Evolutionary conservation across 2,888 invertebrate species (phyloP).

Genomic region (Eristalis pertinax): DNA sequence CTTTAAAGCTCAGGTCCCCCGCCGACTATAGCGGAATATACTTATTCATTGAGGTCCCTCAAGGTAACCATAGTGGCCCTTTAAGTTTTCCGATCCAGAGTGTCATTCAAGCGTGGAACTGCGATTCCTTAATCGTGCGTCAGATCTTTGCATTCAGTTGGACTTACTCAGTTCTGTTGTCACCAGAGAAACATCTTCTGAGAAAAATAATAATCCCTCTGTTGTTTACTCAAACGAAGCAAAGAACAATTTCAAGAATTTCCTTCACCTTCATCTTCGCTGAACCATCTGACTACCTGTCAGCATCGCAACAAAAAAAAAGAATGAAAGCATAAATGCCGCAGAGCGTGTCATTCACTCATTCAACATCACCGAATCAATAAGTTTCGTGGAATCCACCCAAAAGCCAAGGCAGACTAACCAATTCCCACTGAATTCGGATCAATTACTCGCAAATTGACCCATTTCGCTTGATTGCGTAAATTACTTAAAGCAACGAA

Average conservation of each 20-base stretch:
- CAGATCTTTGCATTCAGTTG: too few species aligned
- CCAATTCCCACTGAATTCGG: conserved; percentile 13
- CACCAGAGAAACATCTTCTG: too few species aligned
- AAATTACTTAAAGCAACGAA: conserved; percentile 39
- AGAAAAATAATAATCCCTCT: not conserved
- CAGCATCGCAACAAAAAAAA: not conserved
- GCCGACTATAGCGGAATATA: too few species aligned
- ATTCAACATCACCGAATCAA: not conserved
- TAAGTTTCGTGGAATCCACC: not conserved
- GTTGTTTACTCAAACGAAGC: not conserved
- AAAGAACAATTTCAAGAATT: not conserved
- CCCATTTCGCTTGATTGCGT: conserved; percentile 46
- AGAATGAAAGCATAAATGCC: not conserved
- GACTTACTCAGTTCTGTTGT: too few species aligned
- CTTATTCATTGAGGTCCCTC: too few species aligned
- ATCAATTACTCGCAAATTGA: conserved; percentile 44
- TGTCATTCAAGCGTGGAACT: too few species aligned
- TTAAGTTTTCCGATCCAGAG: too few species aligned
- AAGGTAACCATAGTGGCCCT: too few species aligned
- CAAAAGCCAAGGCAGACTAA: not conserved
- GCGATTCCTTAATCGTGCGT: too few species aligned
- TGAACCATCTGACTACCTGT: not conserved
- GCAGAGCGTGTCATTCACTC: not conserved
- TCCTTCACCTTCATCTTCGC: not conserved
- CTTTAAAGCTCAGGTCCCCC: too few species aligned